Evolutionary conservation across 1,140 invertebrate genomes (phyloP), one percentile per base, ranked within the genome.

Genomic region (Asbolus verrucosus): DNA sequence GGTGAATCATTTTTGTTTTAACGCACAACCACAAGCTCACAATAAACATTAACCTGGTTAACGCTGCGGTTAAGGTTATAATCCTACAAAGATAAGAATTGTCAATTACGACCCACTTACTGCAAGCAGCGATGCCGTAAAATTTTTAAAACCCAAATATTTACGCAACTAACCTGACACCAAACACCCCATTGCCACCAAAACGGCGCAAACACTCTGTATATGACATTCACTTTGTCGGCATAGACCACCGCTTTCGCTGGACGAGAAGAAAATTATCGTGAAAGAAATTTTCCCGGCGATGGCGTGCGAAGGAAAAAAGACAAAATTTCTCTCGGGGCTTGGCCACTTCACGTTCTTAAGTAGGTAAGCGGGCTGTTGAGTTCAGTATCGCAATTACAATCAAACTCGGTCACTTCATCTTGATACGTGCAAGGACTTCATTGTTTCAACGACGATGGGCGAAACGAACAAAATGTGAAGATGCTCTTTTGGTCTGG

Each of bases 321-420:
- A 24, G 11, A 54, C 13, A 21, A 54, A 11, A 54, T 54, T 54
- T 54, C 46, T 54, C n/a, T n/a, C n/a, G n/a, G n/a, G n/a, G n/a
- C n/a, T n/a, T n/a, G n/a, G n/a, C n/a, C n/a, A n/a, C 46, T 14
- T 21, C 46, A 13, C 21, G 18, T 8, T 18, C 8, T n/a, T 46
- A 46, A 54, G 46, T 54, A 54, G 46, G 46, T 54, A 27, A 54
- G 11, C 21, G 21, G 19, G 46, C 21, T 54, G 41, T 11, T 11
- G 11, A 30, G 21, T 54, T 54, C 19, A 11, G 15, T 16, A 43
- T 16, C 39, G 15, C 39, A 54, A 54, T 54, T 54, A 54, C 46
- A 24, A 54, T 54, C 46, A 27, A 54, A 27, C 46, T 54, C 46
- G 46, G 21, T 54, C 19, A 46, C 11, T 38, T 13, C 6, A 38